phyloP scores from a whole-genome alignment of 1,140 invertebrate genomes.

The Heliconius congener region DNA sequence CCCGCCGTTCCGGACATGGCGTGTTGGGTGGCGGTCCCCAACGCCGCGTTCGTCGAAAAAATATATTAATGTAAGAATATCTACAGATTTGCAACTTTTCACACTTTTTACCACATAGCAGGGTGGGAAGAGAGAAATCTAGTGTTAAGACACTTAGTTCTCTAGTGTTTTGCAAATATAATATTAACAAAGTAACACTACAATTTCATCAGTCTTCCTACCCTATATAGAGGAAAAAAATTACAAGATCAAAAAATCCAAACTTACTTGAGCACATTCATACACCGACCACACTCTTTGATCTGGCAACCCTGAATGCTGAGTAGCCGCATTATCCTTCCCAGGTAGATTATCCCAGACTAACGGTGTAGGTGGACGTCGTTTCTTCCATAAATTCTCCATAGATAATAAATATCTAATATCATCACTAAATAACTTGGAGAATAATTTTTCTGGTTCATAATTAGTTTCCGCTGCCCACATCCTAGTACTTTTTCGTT shows the following conservation, averaged over 20 bases:
- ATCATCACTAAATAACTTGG: constrained; percentile 97
- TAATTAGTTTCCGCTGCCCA: constrained; percentile 95
- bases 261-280: constrained; percentile 80
- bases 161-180: no score
- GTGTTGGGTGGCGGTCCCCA: no score
- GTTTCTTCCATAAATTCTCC: constrained; percentile 96
- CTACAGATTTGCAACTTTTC: no score
- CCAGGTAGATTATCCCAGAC: constrained; percentile 87
- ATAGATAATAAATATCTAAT: constrained; percentile 97
- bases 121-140: no score
- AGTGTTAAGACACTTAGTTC: no score
- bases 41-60: no score
- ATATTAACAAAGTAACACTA: no score
- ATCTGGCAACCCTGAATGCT: constrained; percentile 83
- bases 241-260: not conserved
- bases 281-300: constrained; percentile 91
- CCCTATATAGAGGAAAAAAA: no score
- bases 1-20: no score
- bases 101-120: no score
- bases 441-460: constrained; percentile 91
- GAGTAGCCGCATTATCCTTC: constrained; percentile 72
- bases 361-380: constrained; percentile 91
- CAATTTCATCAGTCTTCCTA: no score
- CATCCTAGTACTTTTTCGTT: constrained; percentile 91
- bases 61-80: no score